Evolutionary conservation across 2,113 vertebrate genomes (phyloP), one percentile per base, ranked within the genome.

Genomic region (Paedocypris sp.): DNA sequence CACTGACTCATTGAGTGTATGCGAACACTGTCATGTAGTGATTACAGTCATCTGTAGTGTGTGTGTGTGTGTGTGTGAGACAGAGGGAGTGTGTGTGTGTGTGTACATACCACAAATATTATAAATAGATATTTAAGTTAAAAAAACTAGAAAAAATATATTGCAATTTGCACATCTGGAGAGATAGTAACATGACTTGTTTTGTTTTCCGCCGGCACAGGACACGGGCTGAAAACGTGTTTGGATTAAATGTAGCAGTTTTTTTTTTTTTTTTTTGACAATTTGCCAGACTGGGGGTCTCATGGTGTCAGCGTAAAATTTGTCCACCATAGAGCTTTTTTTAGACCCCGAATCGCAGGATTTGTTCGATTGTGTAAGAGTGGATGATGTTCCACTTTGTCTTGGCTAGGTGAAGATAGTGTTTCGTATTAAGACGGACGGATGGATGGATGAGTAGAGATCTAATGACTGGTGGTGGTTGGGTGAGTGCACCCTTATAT

Each of bases 131-230:
- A 72, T 86, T 80, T 90, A 79, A 77, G 88, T 87, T 84, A n/a
- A n/a, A n/a, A n/a, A n/a, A n/a, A n/a, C 87, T 90, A 93, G 88
- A 92, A 90, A 92, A 85, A 85, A 83, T 91, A 92, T 87, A 85
- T 97, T 97, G 92, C 95, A 74, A 88, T 96, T 98, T 98, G 95
- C 94, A 98, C 95, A 98, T 94, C 81, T 87, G 90, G 86, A 85
- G 77, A 79, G 87, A 87, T 85, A 73, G 75, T 90, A 80, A 90
- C 81, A 81, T 81, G 78, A 88, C 60, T 73, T 69, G 16, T 82
- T 89, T 83, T 84, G 68, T 70, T 60, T 73, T 69, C 63, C 48
- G 73, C 60, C 64, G 61, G 36, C 49, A 52, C 35, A 62, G 49
- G 58, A 50, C 46, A 53, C n/a, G 48, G 72, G 69, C 80, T 83